phyloP scores from a whole-genome alignment of 2,797 vertebrate species.

The Poeciliopsis presidionis region DNA sequence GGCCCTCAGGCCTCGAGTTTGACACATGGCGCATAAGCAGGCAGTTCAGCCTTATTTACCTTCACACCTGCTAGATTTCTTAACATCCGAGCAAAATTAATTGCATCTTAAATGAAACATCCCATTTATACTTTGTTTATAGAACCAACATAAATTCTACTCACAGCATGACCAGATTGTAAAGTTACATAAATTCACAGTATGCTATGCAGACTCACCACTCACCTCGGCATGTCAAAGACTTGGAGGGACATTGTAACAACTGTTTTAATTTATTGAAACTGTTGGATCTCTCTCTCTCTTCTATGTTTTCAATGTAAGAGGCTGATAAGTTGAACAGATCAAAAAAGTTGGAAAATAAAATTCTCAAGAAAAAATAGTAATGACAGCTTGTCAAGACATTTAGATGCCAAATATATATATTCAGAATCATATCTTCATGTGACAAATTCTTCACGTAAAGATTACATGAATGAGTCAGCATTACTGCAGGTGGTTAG shows the following conservation, averaged over 20 bases:
- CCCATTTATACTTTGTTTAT: background rate
- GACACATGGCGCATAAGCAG: background rate
- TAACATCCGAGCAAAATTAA: background rate
- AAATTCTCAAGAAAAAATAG: background rate
- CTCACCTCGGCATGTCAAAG: background rate
- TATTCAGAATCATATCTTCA: background rate
- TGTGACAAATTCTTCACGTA: slow-evolving; percentile 23
- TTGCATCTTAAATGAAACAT: background rate
- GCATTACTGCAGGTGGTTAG: slow-evolving; percentile 47
- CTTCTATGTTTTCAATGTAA: background rate
- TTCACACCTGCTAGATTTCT: background rate
- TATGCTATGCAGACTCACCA: background rate
- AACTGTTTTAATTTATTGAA: background rate
- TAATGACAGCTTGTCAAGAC: background rate
- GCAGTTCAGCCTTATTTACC: background rate
- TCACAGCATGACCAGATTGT: background rate
- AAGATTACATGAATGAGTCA: slow-evolving; percentile 47
- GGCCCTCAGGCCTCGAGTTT: no score
- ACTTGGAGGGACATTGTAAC: background rate
- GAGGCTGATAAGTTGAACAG: background rate
- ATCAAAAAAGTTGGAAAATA: background rate
- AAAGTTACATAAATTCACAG: background rate
- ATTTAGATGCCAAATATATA: background rate
- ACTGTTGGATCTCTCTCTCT: background rate
- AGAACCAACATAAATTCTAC: background rate